Evolutionary conservation across 2,888 invertebrate species (phyloP).

Genomic region (Drosophila greeni): DNA sequence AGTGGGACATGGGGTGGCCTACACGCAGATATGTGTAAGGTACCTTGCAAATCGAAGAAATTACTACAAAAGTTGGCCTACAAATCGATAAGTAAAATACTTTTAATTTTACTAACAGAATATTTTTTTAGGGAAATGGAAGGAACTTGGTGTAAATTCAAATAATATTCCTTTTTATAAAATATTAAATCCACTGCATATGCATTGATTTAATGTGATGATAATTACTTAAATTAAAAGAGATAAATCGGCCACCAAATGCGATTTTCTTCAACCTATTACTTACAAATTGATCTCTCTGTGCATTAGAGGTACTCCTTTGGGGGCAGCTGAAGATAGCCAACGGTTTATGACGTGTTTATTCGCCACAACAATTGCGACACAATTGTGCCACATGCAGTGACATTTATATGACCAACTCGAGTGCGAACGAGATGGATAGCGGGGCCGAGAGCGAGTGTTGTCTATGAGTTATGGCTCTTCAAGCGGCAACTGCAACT

Average conservation of each 20-base stretch:
- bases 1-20: conserved; percentile 14
- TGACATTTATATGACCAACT: conserved; percentile 64
- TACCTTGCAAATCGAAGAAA: neutral
- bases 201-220: too few species aligned
- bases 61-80: neutral
- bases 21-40: neutral
- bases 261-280: neutral
- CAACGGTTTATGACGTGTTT: conserved; percentile 50
- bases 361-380: conserved; percentile 55
- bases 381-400: conserved; percentile 65
- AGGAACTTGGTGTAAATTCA: too few species aligned
- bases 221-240: neutral
- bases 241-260: neutral
- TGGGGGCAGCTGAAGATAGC: conserved; percentile 28
- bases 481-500: conserved; percentile 42
- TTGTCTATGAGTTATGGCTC: conserved; percentile 59
- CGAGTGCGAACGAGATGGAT: conserved; percentile 31
- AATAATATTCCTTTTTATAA: too few species aligned
- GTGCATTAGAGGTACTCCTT: conserved; percentile 24
- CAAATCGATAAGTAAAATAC: too few species aligned
- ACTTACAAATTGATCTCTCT: neutral
- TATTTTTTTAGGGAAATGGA: too few species aligned
- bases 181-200: too few species aligned
- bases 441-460: conserved; percentile 15
- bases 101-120: too few species aligned